Conservation (phyloP, 1,140 invertebrate species). For the Drosophila triauraria region DNA sequence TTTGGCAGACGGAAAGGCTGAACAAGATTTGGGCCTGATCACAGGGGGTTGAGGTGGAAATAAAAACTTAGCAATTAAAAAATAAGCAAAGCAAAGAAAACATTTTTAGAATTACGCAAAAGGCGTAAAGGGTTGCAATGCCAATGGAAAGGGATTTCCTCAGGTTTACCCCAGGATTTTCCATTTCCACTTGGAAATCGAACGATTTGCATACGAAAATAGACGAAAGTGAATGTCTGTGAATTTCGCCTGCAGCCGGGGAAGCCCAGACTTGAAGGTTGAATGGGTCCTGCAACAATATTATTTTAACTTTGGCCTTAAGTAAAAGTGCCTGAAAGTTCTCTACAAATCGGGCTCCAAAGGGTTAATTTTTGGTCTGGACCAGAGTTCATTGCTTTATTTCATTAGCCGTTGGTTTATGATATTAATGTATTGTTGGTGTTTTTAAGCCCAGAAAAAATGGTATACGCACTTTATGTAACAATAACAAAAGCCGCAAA, state of each 20-base stretch:
- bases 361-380: slow-evolving; percentile 7
- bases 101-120: slow-evolving; percentile 77
- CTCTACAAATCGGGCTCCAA: background rate
- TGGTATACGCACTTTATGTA: slow-evolving; percentile 31
- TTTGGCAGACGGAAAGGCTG: slow-evolving; percentile 38
- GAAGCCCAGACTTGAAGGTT: slow-evolving; percentile 24
- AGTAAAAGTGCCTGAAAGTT: slow-evolving; percentile 52
- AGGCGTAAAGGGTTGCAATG: slow-evolving; percentile 68
- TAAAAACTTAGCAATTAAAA: slow-evolving; percentile 81
- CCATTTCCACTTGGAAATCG: slow-evolving; percentile 36
- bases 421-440: slow-evolving; percentile 37
- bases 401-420: slow-evolving; percentile 30
- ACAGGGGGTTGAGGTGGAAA: slow-evolving; percentile 36
- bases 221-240: slow-evolving; percentile 48
- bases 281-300: slow-evolving; percentile 62
- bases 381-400: slow-evolving; percentile 13
- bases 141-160: slow-evolving; percentile 22
- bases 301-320: slow-evolving; percentile 78
- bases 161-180: slow-evolving; percentile 14
- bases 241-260: slow-evolving; percentile 37
- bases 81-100: slow-evolving; percentile 74
- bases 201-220: slow-evolving; percentile 75
- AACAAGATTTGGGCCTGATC: slow-evolving; percentile 4
- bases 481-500: slow-evolving; percentile 58
- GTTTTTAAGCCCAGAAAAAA: slow-evolving; percentile 11